Evolutionary conservation across 1,140 invertebrate species (phyloP).

Genomic region (Drosophila pectinifera): DNA sequence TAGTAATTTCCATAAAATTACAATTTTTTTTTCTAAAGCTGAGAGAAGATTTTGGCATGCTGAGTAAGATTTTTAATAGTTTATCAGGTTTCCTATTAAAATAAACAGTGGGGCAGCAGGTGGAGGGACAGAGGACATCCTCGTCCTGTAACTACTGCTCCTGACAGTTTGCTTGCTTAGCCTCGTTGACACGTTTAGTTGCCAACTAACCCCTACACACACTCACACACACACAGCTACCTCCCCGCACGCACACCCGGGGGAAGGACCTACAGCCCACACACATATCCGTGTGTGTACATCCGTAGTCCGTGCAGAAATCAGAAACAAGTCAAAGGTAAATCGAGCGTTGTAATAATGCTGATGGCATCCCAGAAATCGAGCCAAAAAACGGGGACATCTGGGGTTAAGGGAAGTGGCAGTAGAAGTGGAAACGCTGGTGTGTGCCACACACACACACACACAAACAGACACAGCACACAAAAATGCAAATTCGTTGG

Average conservation of each 20-base stretch:
- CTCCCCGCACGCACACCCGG: conserved; percentile 9
- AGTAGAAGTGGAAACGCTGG: not conserved
- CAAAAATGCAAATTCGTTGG: conserved; percentile 70
- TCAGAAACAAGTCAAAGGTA: conserved; percentile 76
- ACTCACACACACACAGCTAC: not conserved
- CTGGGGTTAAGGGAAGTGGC: conserved; percentile 3
- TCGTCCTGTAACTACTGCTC: conserved; percentile 32
- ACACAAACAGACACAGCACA: too few relatives aligned
- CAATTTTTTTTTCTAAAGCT: too few relatives aligned
- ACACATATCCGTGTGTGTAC: conserved; percentile 16
- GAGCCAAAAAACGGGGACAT: conserved; percentile 44
- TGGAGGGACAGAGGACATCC: conserved; percentile 11
- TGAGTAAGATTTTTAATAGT: too few relatives aligned
- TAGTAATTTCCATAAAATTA: too few relatives aligned
- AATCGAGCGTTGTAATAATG: conserved; percentile 69
- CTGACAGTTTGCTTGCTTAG: conserved; percentile 69
- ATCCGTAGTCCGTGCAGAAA: conserved; percentile 57
- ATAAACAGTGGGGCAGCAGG: conserved; percentile 54
- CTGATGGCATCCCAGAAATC: conserved; percentile 57
- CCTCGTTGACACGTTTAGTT: conserved; percentile 81
- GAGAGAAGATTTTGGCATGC: too few relatives aligned
- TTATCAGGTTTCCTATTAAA: too few relatives aligned
- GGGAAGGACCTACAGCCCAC: conserved; percentile 9
- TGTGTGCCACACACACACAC: not conserved
- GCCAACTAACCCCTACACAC: conserved; percentile 54